Conservation (phyloP, 2,113 vertebrate genomes). For the Myrmecobius fasciatus region DNA sequence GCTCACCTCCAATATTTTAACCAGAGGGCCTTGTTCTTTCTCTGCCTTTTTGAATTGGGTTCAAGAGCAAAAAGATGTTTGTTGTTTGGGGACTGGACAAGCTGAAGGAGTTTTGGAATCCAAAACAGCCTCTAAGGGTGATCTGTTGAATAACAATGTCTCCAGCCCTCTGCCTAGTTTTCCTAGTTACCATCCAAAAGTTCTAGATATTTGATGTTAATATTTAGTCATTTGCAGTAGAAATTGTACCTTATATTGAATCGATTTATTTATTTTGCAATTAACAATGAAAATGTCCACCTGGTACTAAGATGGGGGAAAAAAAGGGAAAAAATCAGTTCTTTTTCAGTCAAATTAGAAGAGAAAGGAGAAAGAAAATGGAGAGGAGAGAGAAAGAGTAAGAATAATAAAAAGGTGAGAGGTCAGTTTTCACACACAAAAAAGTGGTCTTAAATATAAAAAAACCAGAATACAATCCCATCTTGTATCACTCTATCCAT, state of each 20-base stretch:
- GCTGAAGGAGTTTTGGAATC: constrained; percentile 69
- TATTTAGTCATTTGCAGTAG: constrained; percentile 21
- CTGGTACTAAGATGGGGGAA: background rate
- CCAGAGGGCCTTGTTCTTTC: constrained; percentile 58
- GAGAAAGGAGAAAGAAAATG: background rate
- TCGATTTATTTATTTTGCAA: background rate
- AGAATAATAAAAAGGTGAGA: background rate
- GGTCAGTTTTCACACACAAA: background rate
- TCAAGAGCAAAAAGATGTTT: constrained; percentile 74
- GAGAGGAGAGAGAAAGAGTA: background rate
- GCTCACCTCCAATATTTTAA: constrained; percentile 71
- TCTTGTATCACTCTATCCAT: constrained; percentile 1
- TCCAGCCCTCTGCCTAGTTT: constrained; percentile 15
- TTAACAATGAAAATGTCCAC: constrained; percentile 37
- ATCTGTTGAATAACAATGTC: constrained; percentile 61
- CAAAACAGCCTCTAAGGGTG: constrained; percentile 35
- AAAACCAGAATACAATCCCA: background rate
- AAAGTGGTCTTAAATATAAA: background rate
- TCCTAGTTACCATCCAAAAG: constrained; percentile 24
- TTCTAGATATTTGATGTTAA: background rate
- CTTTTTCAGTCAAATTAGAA: constrained; percentile 36
- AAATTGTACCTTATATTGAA: constrained; percentile 32
- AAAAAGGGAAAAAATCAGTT: background rate
- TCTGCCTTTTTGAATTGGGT: constrained; percentile 67
- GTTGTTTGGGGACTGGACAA: constrained; percentile 67